phyloP scores from a whole-genome alignment of 1,140 invertebrate genomes.

The Aphelinus atriplicis region DNA sequence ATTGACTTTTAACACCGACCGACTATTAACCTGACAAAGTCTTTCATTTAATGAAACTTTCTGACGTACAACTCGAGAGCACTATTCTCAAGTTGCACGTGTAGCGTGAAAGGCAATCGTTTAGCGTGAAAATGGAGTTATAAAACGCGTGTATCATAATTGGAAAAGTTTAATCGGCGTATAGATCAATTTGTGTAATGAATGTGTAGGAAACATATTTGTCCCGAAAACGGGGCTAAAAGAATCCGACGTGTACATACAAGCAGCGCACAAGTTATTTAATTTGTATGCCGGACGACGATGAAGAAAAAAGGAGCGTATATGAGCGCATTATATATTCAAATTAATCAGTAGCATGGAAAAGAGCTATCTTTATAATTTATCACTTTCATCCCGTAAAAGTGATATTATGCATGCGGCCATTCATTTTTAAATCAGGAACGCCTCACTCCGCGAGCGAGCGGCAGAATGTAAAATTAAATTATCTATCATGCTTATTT shows the following conservation, averaged over 20 bases:
- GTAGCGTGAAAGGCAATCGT: too few species aligned
- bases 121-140: neutral
- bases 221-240: too few species aligned
- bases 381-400: slow-evolving; percentile 33
- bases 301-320: neutral
- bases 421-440: slow-evolving; percentile 12
- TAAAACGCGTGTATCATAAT: neutral
- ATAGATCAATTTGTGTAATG: slow-evolving; percentile 17
- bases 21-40: too few species aligned
- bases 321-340: neutral
- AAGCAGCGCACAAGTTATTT: too few species aligned
- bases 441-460: neutral
- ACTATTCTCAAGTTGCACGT: too few species aligned
- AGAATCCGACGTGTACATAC: too few species aligned
- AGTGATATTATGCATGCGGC: slow-evolving; percentile 15
- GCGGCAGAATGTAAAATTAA: neutral
- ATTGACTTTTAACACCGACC: too few species aligned
- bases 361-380: slow-evolving; percentile 23
- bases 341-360: slow-evolving; percentile 6
- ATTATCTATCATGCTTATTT: slow-evolving; percentile 6
- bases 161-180: neutral
- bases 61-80: too few species aligned
- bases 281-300: too few species aligned
- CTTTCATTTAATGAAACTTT: too few species aligned
- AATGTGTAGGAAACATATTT: neutral